Evolutionary conservation across 2,797 vertebrate genomes (phyloP).

Genomic region (Squalus acanthias): DNA sequence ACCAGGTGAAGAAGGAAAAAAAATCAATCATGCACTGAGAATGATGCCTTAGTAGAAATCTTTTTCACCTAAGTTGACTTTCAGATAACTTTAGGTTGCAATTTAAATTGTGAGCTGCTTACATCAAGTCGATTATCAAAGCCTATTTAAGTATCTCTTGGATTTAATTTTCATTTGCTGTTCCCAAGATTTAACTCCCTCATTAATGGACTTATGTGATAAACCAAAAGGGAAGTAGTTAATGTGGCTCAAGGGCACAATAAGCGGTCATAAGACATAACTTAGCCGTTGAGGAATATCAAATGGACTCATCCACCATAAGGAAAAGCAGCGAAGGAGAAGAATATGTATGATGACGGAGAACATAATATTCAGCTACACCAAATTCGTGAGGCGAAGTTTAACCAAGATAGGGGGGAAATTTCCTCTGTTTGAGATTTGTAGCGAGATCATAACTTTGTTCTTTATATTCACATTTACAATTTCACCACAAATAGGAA

Average conservation of each 20-base stretch:
- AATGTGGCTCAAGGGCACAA: background rate
- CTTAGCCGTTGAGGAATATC: background rate
- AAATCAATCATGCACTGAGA: background rate
- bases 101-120: background rate
- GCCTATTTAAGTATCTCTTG: background rate
- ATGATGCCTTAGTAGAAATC: background rate
- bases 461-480: background rate
- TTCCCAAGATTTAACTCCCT: background rate
- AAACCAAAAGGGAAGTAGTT: slow-evolving; percentile 7
- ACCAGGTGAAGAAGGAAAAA: background rate
- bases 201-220: background rate
- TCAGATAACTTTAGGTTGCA: too few relatives aligned
- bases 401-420: background rate
- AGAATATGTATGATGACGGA: background rate
- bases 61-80: background rate
- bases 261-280: background rate
- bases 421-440: background rate
- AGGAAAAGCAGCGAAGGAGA: background rate
- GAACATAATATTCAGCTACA: background rate
- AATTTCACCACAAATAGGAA: background rate
- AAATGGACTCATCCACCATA: background rate
- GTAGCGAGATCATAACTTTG: background rate
- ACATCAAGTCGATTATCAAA: background rate
- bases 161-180: slow-evolving; percentile 1
- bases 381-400: background rate